Percentiles rank a stretch among this genome's conserved stretches.
These are phyloP conservation scores for Hypselothyrea guttata DNA, from an alignment of 2,888 invertebrate species.

Conservation along the genomic window DNA sequence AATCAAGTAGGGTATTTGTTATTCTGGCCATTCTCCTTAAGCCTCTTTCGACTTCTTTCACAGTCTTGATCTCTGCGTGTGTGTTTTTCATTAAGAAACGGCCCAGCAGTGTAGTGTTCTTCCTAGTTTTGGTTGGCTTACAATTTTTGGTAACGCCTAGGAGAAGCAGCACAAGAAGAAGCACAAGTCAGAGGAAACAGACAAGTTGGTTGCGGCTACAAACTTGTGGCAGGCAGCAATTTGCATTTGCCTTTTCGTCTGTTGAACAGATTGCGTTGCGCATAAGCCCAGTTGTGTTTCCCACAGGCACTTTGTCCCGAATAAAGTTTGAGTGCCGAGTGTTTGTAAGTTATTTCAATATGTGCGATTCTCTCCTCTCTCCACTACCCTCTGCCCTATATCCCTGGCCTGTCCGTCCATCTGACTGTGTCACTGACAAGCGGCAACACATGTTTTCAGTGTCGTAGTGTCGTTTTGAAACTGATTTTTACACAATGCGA, in stretches of 20 bases:
- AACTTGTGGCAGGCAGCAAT: conserved; percentile 59
- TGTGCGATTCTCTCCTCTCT: conserved; percentile 5
- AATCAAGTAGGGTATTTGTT: too few relatives aligned
- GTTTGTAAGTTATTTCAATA: conserved; percentile 65
- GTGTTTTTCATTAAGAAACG: conserved; percentile 51
- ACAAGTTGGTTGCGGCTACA: conserved; percentile 56
- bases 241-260: conserved; percentile 53
- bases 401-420: conserved; percentile 22
- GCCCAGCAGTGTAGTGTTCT: conserved; percentile 14
- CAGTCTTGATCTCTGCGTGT: background rate
- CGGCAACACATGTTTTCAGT: conserved; percentile 55
- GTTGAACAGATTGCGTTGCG: conserved; percentile 47
- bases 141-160: conserved; percentile 58
- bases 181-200: conserved; percentile 1
- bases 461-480: conserved; percentile 45
- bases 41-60: background rate
- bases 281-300: conserved; percentile 49
- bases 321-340: conserved; percentile 53
- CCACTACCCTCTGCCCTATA: too few relatives aligned
- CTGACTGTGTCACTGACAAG: conserved; percentile 35
- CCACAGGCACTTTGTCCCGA: conserved; percentile 52
- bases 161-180: conserved; percentile 3
- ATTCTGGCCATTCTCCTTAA: background rate
- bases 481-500: conserved; percentile 54
- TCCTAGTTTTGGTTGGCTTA: conserved; percentile 59